A percentile compares a stretch with the other conserved stretches of the same genome.
phyloP scores from a whole-genome alignment of 2,113 vertebrate species.

The Cynopterus brachyotis region DNA sequence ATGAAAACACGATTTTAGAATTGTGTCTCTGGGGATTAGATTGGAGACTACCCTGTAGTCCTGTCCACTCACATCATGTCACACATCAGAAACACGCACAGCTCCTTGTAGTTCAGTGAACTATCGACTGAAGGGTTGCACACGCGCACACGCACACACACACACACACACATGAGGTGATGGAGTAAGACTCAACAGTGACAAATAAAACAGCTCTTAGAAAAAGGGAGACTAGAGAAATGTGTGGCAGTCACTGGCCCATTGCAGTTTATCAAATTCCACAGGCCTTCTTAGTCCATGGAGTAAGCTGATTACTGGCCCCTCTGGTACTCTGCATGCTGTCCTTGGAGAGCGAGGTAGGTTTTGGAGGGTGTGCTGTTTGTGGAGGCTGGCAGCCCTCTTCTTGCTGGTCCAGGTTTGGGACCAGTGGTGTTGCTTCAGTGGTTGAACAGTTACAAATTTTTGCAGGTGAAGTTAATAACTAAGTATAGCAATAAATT shows the following conservation, averaged over 20 bases:
- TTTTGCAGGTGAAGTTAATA: background rate
- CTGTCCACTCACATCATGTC: background rate
- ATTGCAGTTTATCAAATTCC: background rate
- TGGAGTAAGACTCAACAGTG: background rate
- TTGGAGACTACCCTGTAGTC: background rate
- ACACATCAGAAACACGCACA: background rate
- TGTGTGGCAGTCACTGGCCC: background rate
- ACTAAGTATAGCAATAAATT: background rate
- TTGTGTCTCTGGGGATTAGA: background rate
- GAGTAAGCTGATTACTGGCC: background rate
- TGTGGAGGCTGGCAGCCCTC: background rate
- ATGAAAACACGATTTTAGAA: background rate
- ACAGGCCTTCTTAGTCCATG: background rate
- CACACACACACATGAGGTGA: background rate
- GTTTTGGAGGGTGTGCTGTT: background rate
- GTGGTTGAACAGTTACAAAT: background rate
- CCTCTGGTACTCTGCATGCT: background rate
- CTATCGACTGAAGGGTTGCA: background rate
- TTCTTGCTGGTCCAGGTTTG: background rate
- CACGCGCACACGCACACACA: background rate
- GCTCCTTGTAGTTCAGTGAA: background rate
- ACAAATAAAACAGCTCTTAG: background rate
- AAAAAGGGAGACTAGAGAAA: background rate
- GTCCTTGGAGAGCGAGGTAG: background rate
- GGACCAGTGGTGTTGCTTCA: background rate